Percentiles rank a stretch among this genome's conserved stretches.
These are phyloP conservation scores for Tenthredo distinguenda DNA, from an alignment of 2,888 invertebrate genomes.

Conservation along the genomic window DNA sequence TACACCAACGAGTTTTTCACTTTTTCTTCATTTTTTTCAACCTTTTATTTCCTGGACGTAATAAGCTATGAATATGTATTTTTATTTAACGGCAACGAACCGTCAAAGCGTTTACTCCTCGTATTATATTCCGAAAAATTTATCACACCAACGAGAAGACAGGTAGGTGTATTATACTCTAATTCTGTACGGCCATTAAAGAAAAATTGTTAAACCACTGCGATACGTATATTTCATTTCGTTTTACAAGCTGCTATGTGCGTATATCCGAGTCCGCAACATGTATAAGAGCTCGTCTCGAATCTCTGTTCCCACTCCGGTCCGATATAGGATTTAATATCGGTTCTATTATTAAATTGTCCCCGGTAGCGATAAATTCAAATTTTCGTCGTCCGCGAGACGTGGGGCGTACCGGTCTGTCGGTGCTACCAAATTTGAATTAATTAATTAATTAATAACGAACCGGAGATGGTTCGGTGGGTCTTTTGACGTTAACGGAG, in stretches of 20 bases:
- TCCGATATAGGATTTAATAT: slow-evolving; percentile 51
- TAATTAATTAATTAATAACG: slow-evolving; percentile 64
- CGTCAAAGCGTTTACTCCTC: slow-evolving; percentile 17
- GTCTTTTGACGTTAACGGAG: slow-evolving; percentile 29
- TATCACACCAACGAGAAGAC: neutral
- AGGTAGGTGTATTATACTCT: neutral
- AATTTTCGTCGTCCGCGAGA: slow-evolving; percentile 57
- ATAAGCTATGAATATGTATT: slow-evolving; percentile 39
- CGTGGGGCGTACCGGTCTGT: slow-evolving; percentile 32
- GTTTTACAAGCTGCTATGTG: neutral
- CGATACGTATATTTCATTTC: neutral
- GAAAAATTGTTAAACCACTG: neutral
- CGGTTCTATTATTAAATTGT: slow-evolving; percentile 61
- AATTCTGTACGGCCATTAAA: neutral
- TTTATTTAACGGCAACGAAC: slow-evolving; percentile 23
- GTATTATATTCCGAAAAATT: slow-evolving; percentile 3
- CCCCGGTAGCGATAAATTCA: slow-evolving; percentile 65
- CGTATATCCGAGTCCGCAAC: neutral
- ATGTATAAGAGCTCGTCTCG: neutral
- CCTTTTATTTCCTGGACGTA: neutral
- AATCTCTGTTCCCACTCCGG: neutral
- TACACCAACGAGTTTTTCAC: neutral
- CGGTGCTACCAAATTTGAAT: slow-evolving; percentile 63
- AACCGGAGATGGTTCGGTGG: neutral
- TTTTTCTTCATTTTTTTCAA: neutral